Percentiles rank a stretch among this genome's conserved stretches.
Conservation (phyloP, 2,797 vertebrate genomes). For the Gephyroberyx darwinii region DNA sequence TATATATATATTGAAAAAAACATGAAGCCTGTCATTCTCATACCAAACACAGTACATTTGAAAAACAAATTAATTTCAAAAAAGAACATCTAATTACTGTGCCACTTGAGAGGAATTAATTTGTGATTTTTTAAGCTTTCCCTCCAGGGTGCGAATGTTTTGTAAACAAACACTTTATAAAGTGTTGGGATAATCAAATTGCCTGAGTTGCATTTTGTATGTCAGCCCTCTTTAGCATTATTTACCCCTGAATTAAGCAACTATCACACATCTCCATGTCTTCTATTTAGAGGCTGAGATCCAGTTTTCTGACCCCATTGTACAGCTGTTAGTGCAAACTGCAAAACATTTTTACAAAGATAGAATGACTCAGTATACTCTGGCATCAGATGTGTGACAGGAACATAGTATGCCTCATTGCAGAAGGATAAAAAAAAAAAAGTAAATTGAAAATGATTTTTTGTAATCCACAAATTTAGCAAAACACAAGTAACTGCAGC, state of each 20-base stretch:
- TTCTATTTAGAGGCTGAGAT: slow-evolving; percentile 5
- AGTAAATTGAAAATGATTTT: too few species aligned
- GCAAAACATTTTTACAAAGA: not conserved
- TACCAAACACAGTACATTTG: not conserved
- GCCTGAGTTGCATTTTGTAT: slow-evolving; percentile 7
- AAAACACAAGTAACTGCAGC: too few species aligned
- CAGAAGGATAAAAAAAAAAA: not conserved
- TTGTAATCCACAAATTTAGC: too few species aligned
- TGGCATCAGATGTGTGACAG: not conserved
- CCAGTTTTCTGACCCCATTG: not conserved
- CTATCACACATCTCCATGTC: not conserved
- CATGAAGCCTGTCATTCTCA: not conserved
- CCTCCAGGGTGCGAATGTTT: slow-evolving; percentile 26
- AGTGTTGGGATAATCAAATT: slow-evolving; percentile 18
- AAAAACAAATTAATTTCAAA: slow-evolving; percentile 20
- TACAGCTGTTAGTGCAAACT: too few species aligned
- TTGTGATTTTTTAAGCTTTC: slow-evolving; percentile 35
- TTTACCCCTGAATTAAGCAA: slow-evolving; percentile 10
- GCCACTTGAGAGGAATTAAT: slow-evolving; percentile 54
- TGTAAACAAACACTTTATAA: slow-evolving; percentile 39
- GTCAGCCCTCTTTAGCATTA: slow-evolving; percentile 12
- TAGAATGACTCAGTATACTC: not conserved
- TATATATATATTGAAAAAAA: not conserved
- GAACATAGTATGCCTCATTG: not conserved
- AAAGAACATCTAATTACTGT: slow-evolving; percentile 39